Percentiles rank a stretch among this genome's conserved stretches.
These are phyloP conservation scores for Pyxicephalus adspersus DNA, from an alignment of 2,113 vertebrate genomes.

Conservation along the genomic window DNA sequence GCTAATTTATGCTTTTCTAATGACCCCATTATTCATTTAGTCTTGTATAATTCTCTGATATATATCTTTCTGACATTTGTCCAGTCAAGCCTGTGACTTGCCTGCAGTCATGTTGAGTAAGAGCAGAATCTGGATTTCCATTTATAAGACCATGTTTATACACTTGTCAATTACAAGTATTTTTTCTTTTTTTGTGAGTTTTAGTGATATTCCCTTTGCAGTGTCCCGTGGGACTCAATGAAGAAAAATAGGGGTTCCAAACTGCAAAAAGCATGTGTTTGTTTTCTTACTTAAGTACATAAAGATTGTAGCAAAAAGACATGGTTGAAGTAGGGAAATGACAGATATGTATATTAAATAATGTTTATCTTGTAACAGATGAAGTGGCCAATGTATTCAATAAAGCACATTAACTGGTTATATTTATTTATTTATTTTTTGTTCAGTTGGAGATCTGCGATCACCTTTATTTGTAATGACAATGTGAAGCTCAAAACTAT, in stretches of 20 bases:
- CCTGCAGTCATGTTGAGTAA: constrained; percentile 65
- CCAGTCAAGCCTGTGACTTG: constrained; percentile 65
- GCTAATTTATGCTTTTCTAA: constrained; percentile 78
- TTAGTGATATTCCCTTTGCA: constrained; percentile 57
- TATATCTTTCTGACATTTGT: constrained; percentile 71
- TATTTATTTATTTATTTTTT: constrained; percentile 4
- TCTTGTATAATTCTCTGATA: constrained; percentile 69
- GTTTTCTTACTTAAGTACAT: constrained; percentile 52
- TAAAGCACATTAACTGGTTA: constrained; percentile 13
- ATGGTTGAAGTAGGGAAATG: constrained; percentile 21
- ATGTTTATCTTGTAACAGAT: constrained; percentile 34
- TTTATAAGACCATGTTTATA: constrained; percentile 63
- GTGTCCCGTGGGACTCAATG: constrained; percentile 8
- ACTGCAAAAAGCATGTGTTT: constrained; percentile 43
- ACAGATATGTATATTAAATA: constrained; percentile 44
- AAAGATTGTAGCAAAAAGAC: constrained; percentile 42
- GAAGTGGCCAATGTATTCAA: constrained; percentile 18
- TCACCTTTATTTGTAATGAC: too few species aligned
- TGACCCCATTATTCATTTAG: constrained; percentile 81
- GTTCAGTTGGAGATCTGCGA: too few species aligned
- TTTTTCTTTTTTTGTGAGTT: constrained; percentile 65
- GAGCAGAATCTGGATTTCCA: constrained; percentile 58
- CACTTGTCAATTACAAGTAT: constrained; percentile 66
- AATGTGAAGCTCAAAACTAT: too few species aligned
- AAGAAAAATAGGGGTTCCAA: constrained; percentile 10